Evolutionary conservation across 2,797 vertebrate species (phyloP), one percentile per base, ranked within the genome.

Genomic region (Poeciliopsis gracilis): DNA sequence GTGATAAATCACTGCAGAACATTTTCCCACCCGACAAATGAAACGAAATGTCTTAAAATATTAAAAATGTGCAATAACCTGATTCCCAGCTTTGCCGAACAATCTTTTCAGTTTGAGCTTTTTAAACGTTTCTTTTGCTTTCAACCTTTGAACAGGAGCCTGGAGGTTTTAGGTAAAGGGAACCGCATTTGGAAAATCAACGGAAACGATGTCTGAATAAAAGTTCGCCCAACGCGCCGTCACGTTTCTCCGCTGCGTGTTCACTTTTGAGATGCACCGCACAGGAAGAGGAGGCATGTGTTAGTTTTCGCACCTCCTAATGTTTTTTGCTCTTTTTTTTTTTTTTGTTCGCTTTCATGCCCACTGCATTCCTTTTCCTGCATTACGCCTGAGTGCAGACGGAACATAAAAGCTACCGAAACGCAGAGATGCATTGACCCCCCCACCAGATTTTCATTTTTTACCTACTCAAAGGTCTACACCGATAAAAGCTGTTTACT

Each of bases 401-500:
- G 12, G 41, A 69, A 69, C 67, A 45, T 69, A 43, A 69, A 69
- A 25, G n/a, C 36, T 41, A 41, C 63, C 63, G 38, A 41, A 67
- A 25, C 36, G 13, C 63, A 69, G 36, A 23, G 9, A 67, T 67
- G 20, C 10, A 41, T 67, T 25, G 20, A 41, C 36, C 36, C 63
- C 36, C 18, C 5, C 25, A 10, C 36, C 20, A 41, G 9, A 61
- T 61, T 61, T 61, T 45, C 20, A 36, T n/a, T 61, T 61, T 61
- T 69, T 69, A 43, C n/a, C 38, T 45, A 45, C n/a, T 69, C 25
- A 69, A 69, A 69, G 38, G 67, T 45, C 66, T 43, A 15, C 38
- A 2, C 38, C 18, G 45, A 45, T 69, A 69, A 69, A 69, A 69
- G 67, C 67, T 69, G 25, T 69, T 69, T 45, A 69, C 41, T n/a